Evolutionary conservation across 2,888 invertebrate genomes (phyloP).

Genomic region (Cephus runcator): DNA sequence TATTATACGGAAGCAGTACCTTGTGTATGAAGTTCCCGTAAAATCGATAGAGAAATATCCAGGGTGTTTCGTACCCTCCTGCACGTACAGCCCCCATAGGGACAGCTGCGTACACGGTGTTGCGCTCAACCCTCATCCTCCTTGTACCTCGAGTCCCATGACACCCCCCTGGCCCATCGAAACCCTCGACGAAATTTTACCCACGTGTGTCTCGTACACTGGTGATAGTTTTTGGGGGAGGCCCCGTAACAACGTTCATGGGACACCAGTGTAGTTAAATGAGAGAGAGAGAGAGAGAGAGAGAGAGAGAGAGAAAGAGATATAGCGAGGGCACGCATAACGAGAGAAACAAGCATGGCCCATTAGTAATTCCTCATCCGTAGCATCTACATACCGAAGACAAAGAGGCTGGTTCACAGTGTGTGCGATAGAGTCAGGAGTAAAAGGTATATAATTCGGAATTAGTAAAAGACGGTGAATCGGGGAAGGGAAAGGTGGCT

Average conservation of each 20-base stretch:
- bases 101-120: conserved; percentile 3
- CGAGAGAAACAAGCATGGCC: background rate
- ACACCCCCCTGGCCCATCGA: background rate
- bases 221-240: conserved; percentile 40
- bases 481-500: background rate
- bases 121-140: background rate
- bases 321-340: conserved; percentile 8
- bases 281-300: conserved; percentile 4
- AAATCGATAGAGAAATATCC: conserved; percentile 11
- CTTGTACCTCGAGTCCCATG: background rate
- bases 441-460: background rate
- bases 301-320: conserved; percentile 9
- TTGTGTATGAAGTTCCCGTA: background rate
- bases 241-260: conserved; percentile 38
- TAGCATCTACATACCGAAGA: conserved; percentile 8
- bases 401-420: conserved; percentile 10
- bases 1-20: background rate
- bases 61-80: conserved; percentile 16
- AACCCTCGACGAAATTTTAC: conserved; percentile 4
- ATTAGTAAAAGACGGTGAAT: background rate
- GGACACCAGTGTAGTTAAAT: conserved; percentile 19
- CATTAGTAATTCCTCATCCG: conserved; percentile 15
- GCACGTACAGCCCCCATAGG: background rate
- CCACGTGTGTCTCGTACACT: conserved; percentile 35
- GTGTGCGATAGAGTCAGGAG: background rate